Conservation (phyloP, 2,888 invertebrate species). For the Orchesellides sinensis region DNA sequence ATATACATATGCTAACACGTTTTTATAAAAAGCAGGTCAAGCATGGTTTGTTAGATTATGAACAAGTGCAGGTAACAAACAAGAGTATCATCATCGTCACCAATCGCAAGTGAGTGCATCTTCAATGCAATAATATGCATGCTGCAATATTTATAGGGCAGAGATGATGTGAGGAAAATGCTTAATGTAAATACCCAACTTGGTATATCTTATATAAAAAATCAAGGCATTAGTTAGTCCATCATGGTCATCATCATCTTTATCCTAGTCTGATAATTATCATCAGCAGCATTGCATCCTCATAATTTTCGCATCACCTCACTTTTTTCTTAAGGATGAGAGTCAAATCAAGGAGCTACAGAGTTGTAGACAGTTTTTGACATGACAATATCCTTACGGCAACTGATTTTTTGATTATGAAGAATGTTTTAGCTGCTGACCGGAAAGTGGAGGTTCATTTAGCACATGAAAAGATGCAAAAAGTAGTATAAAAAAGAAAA, state of each 20-base stretch:
- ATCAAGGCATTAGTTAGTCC: no score
- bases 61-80: conserved; percentile 28
- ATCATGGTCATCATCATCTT: not conserved
- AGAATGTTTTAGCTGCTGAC: not conserved
- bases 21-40: conserved; percentile 68
- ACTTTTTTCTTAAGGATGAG: conserved; percentile 31
- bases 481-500: not conserved
- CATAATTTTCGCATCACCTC: not conserved
- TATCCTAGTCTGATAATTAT: not conserved
- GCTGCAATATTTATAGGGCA: no score
- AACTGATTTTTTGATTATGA: not conserved
- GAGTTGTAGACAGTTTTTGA: conserved; percentile 1
- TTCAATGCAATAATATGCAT: not conserved
- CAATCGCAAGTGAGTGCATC: not conserved
- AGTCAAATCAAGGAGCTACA: conserved; percentile 39
- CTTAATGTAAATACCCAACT: no score
- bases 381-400: conserved; percentile 23
- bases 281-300: not conserved
- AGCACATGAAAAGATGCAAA: not conserved
- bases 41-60: conserved; percentile 48
- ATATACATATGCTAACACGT: conserved; percentile 61
- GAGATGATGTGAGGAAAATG: no score
- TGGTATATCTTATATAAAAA: no score
- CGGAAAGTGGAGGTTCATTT: conserved; percentile 9
- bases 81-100: conserved; percentile 1